These are phyloP conservation scores for Solenodon paradoxus DNA, from an alignment of 2,113 vertebrate genomes.

Conservation along the genomic window DNA sequence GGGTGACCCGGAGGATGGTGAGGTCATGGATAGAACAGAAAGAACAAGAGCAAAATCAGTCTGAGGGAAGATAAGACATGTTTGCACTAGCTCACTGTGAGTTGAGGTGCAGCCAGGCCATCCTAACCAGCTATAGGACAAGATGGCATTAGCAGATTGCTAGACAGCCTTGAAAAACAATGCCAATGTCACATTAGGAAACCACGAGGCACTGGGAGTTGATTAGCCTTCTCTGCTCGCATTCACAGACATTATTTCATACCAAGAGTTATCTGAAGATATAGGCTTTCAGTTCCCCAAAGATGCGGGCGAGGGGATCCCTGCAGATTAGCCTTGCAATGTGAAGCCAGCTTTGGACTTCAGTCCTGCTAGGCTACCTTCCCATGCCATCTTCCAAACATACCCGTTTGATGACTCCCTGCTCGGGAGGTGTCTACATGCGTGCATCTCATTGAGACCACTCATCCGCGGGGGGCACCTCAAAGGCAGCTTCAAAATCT, in stretches of 20 bases:
- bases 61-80: neutral
- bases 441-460: rapidly evolving
- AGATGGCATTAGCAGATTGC: neutral
- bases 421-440: neutral
- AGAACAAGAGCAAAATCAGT: neutral
- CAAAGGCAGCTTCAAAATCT: neutral
- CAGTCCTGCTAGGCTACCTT: neutral
- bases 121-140: rapidly evolving
- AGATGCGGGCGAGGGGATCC: neutral
- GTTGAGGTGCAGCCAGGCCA: neutral
- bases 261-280: neutral
- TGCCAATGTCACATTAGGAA: neutral
- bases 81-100: neutral
- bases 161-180: neutral
- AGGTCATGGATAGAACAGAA: neutral
- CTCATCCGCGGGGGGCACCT: neutral
- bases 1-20: rapidly evolving
- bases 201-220: neutral
- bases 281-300: neutral
- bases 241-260: neutral
- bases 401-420: rapidly evolving
- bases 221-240: neutral
- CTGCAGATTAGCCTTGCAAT: neutral
- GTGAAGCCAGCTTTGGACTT: neutral
- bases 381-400: neutral